Conservation (phyloP, 2,888 invertebrate species). For the Athalia circularis region DNA sequence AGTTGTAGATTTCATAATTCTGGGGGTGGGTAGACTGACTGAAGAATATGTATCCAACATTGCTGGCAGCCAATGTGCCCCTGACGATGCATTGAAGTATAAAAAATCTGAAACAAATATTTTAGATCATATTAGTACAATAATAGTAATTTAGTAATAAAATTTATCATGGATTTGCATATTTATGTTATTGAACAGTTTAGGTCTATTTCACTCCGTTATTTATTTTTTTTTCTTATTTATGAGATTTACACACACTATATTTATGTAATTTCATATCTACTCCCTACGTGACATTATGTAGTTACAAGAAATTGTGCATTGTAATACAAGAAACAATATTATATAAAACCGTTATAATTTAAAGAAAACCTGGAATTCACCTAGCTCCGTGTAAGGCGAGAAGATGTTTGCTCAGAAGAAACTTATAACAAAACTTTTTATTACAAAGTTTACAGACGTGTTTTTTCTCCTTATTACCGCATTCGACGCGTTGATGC, state of each 20-base stretch:
- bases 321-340: not conserved
- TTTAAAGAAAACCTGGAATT: not conserved
- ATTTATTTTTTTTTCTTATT: not conserved
- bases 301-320: too few relatives aligned
- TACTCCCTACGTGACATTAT: not conserved
- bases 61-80: conserved; percentile 19
- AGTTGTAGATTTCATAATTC: not conserved
- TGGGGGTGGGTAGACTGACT: not conserved
- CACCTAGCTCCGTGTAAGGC: conserved; percentile 17
- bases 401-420: conserved; percentile 27
- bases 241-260: not conserved
- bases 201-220: too few relatives aligned
- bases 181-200: too few relatives aligned
- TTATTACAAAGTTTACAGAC: conserved; percentile 69
- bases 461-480: conserved; percentile 71
- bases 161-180: not conserved
- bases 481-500: conserved; percentile 73
- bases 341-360: not conserved
- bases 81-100: not conserved
- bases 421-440: conserved; percentile 63
- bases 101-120: conserved; percentile 44
- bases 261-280: not conserved
- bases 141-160: conserved; percentile 29
- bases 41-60: not conserved
- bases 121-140: not conserved